phyloP scores from a whole-genome alignment of 2,888 invertebrate species.

The Lasioglossum vierecki region DNA sequence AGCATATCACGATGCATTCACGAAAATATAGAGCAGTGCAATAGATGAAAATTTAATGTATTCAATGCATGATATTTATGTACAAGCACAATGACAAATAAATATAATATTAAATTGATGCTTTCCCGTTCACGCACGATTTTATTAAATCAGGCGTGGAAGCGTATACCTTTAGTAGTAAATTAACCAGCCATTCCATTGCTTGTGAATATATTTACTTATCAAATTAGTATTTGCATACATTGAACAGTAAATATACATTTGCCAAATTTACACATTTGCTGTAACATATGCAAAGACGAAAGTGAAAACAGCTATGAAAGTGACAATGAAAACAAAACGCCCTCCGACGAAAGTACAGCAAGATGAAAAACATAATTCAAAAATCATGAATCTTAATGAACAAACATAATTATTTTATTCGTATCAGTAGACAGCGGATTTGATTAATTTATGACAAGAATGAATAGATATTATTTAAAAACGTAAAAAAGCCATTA shows the following conservation, averaged over 20 bases:
- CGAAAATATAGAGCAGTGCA: not conserved
- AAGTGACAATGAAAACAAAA: not conserved
- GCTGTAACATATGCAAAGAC: not conserved
- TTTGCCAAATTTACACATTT: not conserved
- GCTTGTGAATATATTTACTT: constrained; percentile 13
- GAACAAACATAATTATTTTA: too few species aligned
- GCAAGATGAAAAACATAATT: not conserved
- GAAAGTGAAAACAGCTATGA: not conserved
- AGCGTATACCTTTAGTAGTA: not conserved
- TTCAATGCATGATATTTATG: not conserved
- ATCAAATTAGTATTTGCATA: constrained; percentile 16
- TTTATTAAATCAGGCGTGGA: not conserved
- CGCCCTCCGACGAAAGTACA: not conserved
- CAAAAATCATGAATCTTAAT: not conserved
- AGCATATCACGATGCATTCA: not conserved
- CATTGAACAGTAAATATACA: not conserved
- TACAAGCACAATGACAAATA: not conserved
- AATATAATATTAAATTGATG: not conserved
- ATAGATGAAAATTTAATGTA: too few species aligned
- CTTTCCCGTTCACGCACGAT: not conserved
- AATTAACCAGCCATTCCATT: not conserved
- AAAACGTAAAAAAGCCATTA: too few species aligned
- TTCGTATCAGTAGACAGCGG: too few species aligned
- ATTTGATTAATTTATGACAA: too few species aligned
- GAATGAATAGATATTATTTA: too few species aligned